Evolutionary conservation across 2,797 vertebrate genomes (phyloP), one percentile per base, ranked within the genome.

Genomic region (Acanthornis magna): DNA sequence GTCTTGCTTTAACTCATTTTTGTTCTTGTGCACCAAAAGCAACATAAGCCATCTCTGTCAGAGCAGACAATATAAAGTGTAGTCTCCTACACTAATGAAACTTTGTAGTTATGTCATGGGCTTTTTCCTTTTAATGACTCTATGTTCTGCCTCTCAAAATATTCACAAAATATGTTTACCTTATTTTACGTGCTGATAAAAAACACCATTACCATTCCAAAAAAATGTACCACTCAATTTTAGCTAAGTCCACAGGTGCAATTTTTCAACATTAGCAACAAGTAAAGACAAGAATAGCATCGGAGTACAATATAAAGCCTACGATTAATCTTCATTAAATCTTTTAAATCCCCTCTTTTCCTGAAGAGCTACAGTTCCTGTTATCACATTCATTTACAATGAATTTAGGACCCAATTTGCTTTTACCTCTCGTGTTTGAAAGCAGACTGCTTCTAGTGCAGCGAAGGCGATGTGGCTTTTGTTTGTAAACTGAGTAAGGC

Each of bases 401-500:
- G 2, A 76, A 53, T 78, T 84, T 63, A 95, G 55, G 50, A 83
- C 20, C 16, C 4, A 57, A 17, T 71, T 87, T 78, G 68, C 54
- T 48, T 76, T 95, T 97, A 99, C 99, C 99, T 99, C 99, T 97
- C 98, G 98, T 38, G 99, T 99, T 97, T 99, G 99, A 97, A 99
- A 99, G 93, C 99, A 99, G 63, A 99, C 99, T 0, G 99, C 99
- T 97, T 99, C 99, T 85, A 99, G 97, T 7, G 99, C 99, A 93
- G 99, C 99, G 27, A 99, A 99, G 14, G 99, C 99, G 12, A 99
- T 97, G 93, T 99, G 99, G n/a, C 98, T 98, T 97, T 98, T 99
- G 90, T 99, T 99, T 34, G 99, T 99, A 93, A 99, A 99, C 98
- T 99, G 99, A 92, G 99, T 99, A 91, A 99, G 98, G 55, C 99